A percentile compares a stretch with the other conserved stretches of the same genome.
Conservation (phyloP, 1,140 invertebrate genomes). For the Drosophila sucinea region DNA sequence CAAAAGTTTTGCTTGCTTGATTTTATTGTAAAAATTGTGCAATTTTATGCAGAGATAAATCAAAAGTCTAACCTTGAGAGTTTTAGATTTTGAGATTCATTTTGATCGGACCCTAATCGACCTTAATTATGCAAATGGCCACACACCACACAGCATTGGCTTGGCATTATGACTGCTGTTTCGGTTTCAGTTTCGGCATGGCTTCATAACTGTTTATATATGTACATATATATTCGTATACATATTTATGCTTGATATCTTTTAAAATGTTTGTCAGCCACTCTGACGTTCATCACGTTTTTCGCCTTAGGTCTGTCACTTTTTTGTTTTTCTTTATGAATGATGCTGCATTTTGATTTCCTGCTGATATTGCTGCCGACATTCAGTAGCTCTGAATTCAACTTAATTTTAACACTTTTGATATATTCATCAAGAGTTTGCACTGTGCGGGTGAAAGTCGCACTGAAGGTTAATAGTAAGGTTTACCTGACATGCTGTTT, state of each 20-base stretch:
- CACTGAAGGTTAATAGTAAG: constrained; percentile 12
- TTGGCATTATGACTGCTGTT: constrained; percentile 29
- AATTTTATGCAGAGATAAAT: constrained; percentile 49
- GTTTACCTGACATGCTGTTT: not conserved
- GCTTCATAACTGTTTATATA: constrained; percentile 60
- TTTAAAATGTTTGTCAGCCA: constrained; percentile 15
- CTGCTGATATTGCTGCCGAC: constrained; percentile 11
- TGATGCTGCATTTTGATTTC: constrained; percentile 18
- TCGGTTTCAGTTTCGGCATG: constrained; percentile 30
- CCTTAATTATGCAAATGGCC: constrained; percentile 76
- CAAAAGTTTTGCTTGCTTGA: constrained; percentile 34
- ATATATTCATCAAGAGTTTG: constrained; percentile 2
- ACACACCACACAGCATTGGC: constrained; percentile 14
- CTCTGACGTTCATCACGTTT: constrained; percentile 17
- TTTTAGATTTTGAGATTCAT: constrained; percentile 42
- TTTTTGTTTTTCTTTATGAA: constrained; percentile 7
- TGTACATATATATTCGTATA: constrained; percentile 25
- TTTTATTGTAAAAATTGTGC: constrained; percentile 44
- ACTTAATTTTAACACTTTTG: constrained; percentile 23
- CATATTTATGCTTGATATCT: not conserved
- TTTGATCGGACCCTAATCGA: constrained; percentile 71
- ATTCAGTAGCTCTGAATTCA: constrained; percentile 21
- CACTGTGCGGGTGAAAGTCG: constrained; percentile 12
- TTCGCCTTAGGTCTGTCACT: constrained; percentile 17
- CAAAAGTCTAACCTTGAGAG: constrained; percentile 69